Evolutionary conservation across 1,140 invertebrate species (phyloP).

Genomic region (Rhagoletis pomonella): DNA sequence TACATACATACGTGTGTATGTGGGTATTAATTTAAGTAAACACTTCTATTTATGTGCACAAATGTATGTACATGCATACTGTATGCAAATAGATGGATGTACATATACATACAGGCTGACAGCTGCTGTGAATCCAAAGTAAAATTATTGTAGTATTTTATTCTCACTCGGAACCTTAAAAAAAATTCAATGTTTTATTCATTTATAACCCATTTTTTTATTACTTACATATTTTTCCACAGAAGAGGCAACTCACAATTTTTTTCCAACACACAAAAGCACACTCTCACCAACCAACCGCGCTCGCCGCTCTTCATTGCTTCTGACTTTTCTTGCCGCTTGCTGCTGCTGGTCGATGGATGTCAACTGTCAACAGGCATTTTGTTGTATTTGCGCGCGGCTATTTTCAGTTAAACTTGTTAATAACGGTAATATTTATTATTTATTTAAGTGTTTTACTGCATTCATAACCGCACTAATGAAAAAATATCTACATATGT

Average conservation of each 20-base stretch:
- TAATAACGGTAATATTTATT: constrained; percentile 46
- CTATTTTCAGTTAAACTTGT: background rate
- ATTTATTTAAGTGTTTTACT: constrained; percentile 37
- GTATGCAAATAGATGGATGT: too few relatives aligned
- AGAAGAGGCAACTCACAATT: background rate
- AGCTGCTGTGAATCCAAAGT: background rate
- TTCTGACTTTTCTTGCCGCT: background rate
- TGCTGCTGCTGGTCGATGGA: background rate
- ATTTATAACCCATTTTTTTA: background rate
- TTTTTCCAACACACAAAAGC: background rate
- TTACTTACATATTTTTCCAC: background rate
- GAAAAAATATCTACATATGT: background rate
- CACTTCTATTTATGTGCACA: background rate
- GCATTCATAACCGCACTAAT: too few relatives aligned
- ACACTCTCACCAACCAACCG: background rate
- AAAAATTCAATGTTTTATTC: background rate
- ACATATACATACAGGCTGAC: background rate
- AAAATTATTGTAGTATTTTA: background rate
- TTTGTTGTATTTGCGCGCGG: background rate
- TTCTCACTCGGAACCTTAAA: background rate
- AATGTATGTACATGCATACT: background rate
- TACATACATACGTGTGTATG: background rate
- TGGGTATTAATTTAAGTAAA: background rate
- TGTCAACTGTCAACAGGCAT: constrained; percentile 36
- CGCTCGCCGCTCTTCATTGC: background rate